Base-by-base conservation (phyloP, 2,888 invertebrate species). In the Megalurothrips usitatus region DNA sequence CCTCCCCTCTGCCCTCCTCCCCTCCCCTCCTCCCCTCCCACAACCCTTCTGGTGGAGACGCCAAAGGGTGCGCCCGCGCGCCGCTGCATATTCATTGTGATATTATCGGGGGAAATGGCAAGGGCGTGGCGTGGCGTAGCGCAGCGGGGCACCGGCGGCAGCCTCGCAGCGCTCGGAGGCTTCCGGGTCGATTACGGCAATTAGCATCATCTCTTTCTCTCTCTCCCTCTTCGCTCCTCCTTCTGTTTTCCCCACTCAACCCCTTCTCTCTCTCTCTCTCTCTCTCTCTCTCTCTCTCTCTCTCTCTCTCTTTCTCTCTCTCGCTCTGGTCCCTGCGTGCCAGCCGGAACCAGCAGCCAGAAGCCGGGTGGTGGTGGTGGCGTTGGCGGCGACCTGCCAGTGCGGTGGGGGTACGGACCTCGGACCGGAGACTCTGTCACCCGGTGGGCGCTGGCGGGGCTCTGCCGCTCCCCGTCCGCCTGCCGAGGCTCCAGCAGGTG, bases 51-150 rank as follows among this genome's bases (percentile, higher is more conserved):
- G 14, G 14, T 58, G 58, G 23, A 75, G 68, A 75, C 68, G 68
- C 68, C 68, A 75, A 75, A 75, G 68, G 68, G 68, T 75, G 68
- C 68, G 68, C 58, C 6, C 6, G 34, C 14, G 58, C 58, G 58
- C 19, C 58, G 58, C 23, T 75, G 68, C 68, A 75, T 75, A 75
- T 75, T 75, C 68, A 75, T 75, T 75, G 68, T 75, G 68, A 75
- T 75, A 75, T 75, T 75, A 75, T 75, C 68, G 68, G 68, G 68
- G 68, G 68, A 75, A 58, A 58, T 58, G 58, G 58, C 58, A 58
- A 19, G 58, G 19, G 58, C 68, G 68, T 75, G 68, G 68, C 68
- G 68, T n/a, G 68, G 68, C 26, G 68, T 23, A 23, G 68, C 23
- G 68, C n/a, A 23, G 68, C n/a, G n/a, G 23, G 68, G 12, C 14